Base-by-base conservation (phyloP, 2,797 vertebrate species). In the Sebastes trivittatus region DNA sequence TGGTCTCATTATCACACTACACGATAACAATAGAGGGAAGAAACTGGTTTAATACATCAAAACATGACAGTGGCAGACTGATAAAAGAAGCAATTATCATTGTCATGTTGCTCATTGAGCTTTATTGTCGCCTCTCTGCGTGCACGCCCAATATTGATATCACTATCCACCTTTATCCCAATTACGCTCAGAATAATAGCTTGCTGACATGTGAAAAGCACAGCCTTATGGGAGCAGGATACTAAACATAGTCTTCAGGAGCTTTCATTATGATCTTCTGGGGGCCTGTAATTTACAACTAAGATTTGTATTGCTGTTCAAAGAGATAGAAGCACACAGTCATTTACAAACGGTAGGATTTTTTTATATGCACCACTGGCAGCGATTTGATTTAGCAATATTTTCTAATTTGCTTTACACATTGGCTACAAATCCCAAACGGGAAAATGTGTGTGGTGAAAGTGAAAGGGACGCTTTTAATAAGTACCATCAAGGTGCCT, bases 101-200 rank as follows among this genome's bases (percentile, higher is more conserved):
- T 74, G 85, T 80, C 87, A 81, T 87, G 84, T 84, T 80, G 72
- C 70, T 85, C 79, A 81, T 86, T 80, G 75, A 82, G 90, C 72
- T 80, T 89, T 83, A 81, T 82, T 88, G 87, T 87, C 27, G 16
- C 74, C 79, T 64, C 78, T 87, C 73, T 65, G 58, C 11, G 0
- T 78, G 75, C 72, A 81, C 46, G 32, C 73, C 73, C 80, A 83
- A 49, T 81, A 87, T 84, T 87, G 88, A 93, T 87, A 89, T 85
- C 82, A 89, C 84, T 63, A 67, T 81, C 87, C 82, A 88, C 82
- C 84, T 92, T 89, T 81, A 87, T 89, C 83, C 90, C 93, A 85
- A 90, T 94, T 94, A 92, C 65, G 62, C 64, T 75, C 80, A 81
- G 77, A 93, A 89, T 94, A 93, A 90, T 88, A 87, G 82, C 87